A percentile compares a stretch with the other conserved stretches of the same genome.
These are phyloP conservation scores for Rallus crepitans DNA, from an alignment of 2,797 vertebrate species.

Conservation along the genomic window DNA sequence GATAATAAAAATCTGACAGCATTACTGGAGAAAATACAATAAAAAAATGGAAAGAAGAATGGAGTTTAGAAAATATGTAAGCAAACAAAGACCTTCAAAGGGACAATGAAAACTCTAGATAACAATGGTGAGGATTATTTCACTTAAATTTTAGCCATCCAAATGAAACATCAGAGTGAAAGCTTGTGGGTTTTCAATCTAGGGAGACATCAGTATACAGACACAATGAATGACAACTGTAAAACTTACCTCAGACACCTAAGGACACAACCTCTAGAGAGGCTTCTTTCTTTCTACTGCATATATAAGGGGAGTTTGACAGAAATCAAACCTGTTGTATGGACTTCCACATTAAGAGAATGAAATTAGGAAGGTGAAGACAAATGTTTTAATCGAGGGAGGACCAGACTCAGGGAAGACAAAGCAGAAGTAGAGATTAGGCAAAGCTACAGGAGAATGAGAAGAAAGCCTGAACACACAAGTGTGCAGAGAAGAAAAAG, in stretches of 20 bases:
- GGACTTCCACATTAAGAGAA: background rate
- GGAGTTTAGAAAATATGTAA: background rate
- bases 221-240: background rate
- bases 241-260: background rate
- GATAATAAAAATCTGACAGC: slow-evolving; percentile 14
- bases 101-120: background rate
- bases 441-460: background rate
- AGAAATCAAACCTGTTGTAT: background rate
- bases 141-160: background rate
- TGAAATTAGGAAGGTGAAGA: background rate
- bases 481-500: background rate
- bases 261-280: background rate
- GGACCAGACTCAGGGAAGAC: background rate
- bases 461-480: background rate
- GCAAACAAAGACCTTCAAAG: background rate
- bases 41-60: background rate
- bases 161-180: background rate
- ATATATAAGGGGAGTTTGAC: background rate
- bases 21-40: background rate
- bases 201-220: background rate
- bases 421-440: background rate
- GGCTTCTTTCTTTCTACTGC: background rate
- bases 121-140: background rate
- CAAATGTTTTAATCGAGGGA: background rate
- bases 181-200: background rate